phyloP scores from a whole-genome alignment of 2,797 vertebrate genomes.

The Chaenodraco wilsoni region DNA sequence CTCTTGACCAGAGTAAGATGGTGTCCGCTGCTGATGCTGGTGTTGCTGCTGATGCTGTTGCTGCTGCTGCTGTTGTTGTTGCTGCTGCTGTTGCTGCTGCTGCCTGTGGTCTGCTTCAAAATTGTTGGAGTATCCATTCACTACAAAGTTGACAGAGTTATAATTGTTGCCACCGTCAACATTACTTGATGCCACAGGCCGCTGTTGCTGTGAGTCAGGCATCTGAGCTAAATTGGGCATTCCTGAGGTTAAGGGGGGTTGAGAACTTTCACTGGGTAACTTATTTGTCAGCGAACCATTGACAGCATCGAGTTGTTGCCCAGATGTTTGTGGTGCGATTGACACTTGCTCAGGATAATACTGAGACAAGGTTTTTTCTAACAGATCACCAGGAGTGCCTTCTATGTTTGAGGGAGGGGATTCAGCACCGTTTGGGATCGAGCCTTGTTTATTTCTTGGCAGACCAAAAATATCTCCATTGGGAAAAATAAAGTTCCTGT shows the following conservation, averaged over 20 bases:
- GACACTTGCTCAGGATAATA: constrained; percentile 93
- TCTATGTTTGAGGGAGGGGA: constrained; percentile 89
- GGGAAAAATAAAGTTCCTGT: constrained; percentile 82
- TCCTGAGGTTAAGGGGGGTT: constrained; percentile 92
- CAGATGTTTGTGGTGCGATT: constrained; percentile 89
- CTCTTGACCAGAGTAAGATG: constrained; percentile 70
- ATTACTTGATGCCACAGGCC: constrained; percentile 74
- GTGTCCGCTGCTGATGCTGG: constrained; percentile 69
- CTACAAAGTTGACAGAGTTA: constrained; percentile 76
- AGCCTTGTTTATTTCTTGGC: constrained; percentile 88
- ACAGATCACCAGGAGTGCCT: constrained; percentile 88
- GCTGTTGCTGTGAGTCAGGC: constrained; percentile 87
- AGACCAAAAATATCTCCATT: constrained; percentile 88
- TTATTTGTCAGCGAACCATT: constrained; percentile 86
- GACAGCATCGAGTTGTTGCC: constrained; percentile 87
- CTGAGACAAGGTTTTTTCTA: constrained; percentile 93
- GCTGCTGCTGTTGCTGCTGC: constrained; percentile 55
- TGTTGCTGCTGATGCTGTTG: constrained; percentile 56
- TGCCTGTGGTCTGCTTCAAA: constrained; percentile 82
- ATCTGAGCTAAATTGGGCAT: constrained; percentile 86
- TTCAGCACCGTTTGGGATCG: constrained; percentile 92
- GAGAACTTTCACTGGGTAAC: constrained; percentile 82
- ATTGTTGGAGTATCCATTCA: constrained; percentile 85
- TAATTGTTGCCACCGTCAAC: constrained; percentile 80
- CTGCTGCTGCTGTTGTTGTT: constrained; percentile 56